These are phyloP conservation scores for Amaurobius ferox DNA, from an alignment of 2,888 invertebrate species.

Conservation along the genomic window DNA sequence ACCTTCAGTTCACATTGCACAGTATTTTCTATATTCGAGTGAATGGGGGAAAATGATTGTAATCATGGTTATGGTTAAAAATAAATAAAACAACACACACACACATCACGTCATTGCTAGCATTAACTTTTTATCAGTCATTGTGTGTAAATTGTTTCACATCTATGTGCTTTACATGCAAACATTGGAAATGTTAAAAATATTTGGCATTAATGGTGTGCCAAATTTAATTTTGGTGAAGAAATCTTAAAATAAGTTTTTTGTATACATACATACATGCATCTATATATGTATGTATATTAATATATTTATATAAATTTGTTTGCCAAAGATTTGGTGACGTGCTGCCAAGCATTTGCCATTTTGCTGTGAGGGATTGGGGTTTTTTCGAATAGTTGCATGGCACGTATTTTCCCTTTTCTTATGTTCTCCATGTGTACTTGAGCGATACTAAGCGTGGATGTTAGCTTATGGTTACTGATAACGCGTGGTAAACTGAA, in stretches of 20 bases:
- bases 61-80: slow-evolving; percentile 1
- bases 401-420: slow-evolving; percentile 25
- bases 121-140: slow-evolving; percentile 63
- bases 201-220: slow-evolving; percentile 50
- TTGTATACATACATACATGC: slow-evolving; percentile 23
- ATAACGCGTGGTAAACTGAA: not conserved
- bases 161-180: slow-evolving; percentile 55
- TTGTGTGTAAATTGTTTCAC: slow-evolving; percentile 64
- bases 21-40: slow-evolving; percentile 57
- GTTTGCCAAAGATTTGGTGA: slow-evolving; percentile 22
- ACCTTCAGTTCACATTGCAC: slow-evolving; percentile 67
- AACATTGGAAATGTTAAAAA: slow-evolving; percentile 10
- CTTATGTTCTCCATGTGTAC: slow-evolving; percentile 7
- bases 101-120: slow-evolving; percentile 41
- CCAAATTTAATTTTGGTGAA: slow-evolving; percentile 48
- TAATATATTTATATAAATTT: slow-evolving; percentile 22
- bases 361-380: not conserved
- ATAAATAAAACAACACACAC: slow-evolving; percentile 14
- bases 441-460: not conserved
- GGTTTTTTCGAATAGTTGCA: slow-evolving; percentile 17
- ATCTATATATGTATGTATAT: not conserved
- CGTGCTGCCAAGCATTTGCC: slow-evolving; percentile 2
- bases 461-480: not conserved
- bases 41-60: slow-evolving; percentile 17
- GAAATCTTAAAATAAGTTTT: slow-evolving; percentile 19